Evolutionary conservation across 2,113 vertebrate species (phyloP).

Genomic region (Lepus timidus): DNA sequence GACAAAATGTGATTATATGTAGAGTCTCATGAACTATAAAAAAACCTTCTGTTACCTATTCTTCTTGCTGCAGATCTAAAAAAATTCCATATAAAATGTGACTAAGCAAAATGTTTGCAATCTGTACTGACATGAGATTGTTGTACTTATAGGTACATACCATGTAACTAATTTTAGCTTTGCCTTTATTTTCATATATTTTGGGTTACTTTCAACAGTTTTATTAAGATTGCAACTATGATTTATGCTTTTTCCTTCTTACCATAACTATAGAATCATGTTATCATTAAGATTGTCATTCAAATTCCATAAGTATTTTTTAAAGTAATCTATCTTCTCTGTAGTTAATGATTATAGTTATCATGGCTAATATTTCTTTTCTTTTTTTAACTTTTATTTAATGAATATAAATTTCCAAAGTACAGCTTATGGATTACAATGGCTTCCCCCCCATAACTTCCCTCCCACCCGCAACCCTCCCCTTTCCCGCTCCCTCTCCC

Average conservation of each 20-base stretch:
- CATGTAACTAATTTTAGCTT: neutral
- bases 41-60: neutral
- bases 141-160: neutral
- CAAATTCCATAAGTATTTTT: neutral
- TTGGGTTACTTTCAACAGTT: constrained; percentile 20
- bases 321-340: constrained; percentile 30
- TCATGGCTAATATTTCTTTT: neutral
- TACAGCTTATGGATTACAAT: too few species aligned
- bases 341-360: neutral
- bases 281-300: constrained; percentile 7
- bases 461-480: too few species aligned
- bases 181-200: constrained; percentile 17
- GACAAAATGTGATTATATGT: neutral
- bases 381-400: too few species aligned
- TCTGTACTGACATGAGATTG: neutral
- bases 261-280: neutral
- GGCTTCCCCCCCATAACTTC: too few species aligned
- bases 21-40: neutral
- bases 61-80: neutral
- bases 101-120: neutral
- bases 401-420: too few species aligned
- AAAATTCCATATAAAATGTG: neutral
- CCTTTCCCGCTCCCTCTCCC: too few species aligned
- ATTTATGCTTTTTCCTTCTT: constrained; percentile 11
- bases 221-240: neutral